Base-by-base conservation (phyloP, 1,140 invertebrate genomes). In the Panulirus ornatus region DNA sequence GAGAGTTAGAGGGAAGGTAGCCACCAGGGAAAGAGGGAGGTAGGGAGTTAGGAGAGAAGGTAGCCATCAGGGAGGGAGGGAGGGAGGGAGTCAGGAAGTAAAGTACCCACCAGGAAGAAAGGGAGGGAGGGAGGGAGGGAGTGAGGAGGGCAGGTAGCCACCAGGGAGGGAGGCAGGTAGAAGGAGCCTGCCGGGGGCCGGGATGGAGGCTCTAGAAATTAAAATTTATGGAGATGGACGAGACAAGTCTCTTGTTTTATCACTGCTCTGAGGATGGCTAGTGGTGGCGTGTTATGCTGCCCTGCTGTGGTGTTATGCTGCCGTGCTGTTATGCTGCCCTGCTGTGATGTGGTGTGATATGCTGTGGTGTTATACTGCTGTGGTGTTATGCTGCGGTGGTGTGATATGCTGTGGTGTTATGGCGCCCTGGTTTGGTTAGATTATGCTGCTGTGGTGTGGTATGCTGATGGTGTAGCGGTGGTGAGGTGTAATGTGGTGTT, bases 151-250 rank as follows among this genome's bases (percentile, higher is more conserved):
- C 14, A 58, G 19, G 22, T 58, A n/a, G n/a, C n/a, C n/a, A n/a
- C n/a, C n/a, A n/a, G 54, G 54, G 44, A 47, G 44, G 44, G 44
- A 47, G 44, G 44, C 5, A 47, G 44, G 44, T n/a, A n/a, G n/a
- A n/a, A n/a, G n/a, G n/a, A n/a, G n/a, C n/a, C n/a, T n/a, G 44
- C 14, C 5, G 44, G 14, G 44, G 5, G 14, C 44, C 54, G 3
- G 22, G 54, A 58, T 58, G 54, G 54, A 47, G 14, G 44, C 44
- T 47, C 44, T 11, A 6, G 44, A 47, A 47, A 58, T 58, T 58
- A 58, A 58, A 58, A 73, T 73, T 36, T 73, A 58, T 22, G 54
- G 54, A 58, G 54, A 58, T 58, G 54, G 54, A 58, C 14, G 54
- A 58, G 54, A 58, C 54, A 19, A 47, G 44, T 3, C 44, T 6